A percentile compares a stretch with the other conserved stretches of the same genome.
These are phyloP conservation scores for Paedocypris sp. DNA, from an alignment of 2,113 vertebrate genomes.

Conservation along the genomic window DNA sequence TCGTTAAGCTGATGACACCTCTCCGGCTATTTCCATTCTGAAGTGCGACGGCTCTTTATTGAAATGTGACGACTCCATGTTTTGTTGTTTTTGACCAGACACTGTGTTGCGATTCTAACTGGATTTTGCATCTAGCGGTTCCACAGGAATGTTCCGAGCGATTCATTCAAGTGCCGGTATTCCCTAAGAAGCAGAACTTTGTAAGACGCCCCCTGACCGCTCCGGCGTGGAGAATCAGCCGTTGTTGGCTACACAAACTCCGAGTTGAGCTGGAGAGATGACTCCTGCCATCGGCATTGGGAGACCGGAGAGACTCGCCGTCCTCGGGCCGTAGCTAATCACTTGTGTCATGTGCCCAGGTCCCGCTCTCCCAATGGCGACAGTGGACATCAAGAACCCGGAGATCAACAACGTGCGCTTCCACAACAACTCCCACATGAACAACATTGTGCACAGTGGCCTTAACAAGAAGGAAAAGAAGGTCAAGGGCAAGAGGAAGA, in stretches of 20 bases:
- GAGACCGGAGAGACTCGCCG: neutral
- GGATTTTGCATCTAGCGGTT: neutral
- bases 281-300: neutral
- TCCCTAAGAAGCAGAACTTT: neutral
- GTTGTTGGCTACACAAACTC: constrained; percentile 21
- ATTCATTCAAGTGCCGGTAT: constrained; percentile 4
- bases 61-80: too few relatives aligned
- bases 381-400: constrained; percentile 97
- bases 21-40: too few relatives aligned
- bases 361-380: constrained; percentile 87
- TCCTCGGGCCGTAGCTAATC: neutral
- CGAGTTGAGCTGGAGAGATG: constrained; percentile 2
- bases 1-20: too few relatives aligned
- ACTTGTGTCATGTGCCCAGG: constrained; percentile 53
- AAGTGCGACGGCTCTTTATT: too few relatives aligned
- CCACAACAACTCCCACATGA: constrained; percentile 80
- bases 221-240: constrained; percentile 21
- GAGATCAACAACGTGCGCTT: constrained; percentile 89
- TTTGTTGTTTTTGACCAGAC: too few relatives aligned
- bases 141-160: neutral
- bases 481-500: constrained; percentile 89
- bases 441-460: constrained; percentile 83
- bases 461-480: constrained; percentile 90
- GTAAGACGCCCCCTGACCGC: constrained; percentile 26
- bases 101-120: too few relatives aligned